Evolutionary conservation across 2,888 invertebrate species (phyloP), one percentile per base, ranked within the genome.

Genomic region (Congeria kusceri): DNA sequence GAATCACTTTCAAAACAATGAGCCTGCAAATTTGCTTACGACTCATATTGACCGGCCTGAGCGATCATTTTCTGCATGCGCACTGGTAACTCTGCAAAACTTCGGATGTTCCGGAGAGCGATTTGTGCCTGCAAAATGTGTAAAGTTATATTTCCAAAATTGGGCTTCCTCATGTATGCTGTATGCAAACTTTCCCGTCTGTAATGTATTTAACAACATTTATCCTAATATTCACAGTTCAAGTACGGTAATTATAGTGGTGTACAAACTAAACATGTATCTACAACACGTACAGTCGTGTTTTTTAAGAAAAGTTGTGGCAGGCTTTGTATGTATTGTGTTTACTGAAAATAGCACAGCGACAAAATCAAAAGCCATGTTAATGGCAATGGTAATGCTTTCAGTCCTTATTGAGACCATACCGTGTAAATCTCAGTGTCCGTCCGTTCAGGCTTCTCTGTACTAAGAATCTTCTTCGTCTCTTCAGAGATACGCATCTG

Each of bases 401-500:
- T 27, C 23, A 13, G 44, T 39, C n/a, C 20, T 25, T 44, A 25
- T 25, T 3, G 0, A 23, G 32, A 47, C 15, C 82, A 68, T 84
- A 89, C 89, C 27, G 83, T 76, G 73, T 88, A 88, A 0, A 88
- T 67, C 63, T 89, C 89, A 28, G 86, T 79, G 47, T 81, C 80
- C 7, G 86, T 85, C 47, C 89, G 75, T 2, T 79, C 66, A n/a
- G 57, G 20, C n/a, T 82, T 81, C 5, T 58, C 65, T 68, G 84
- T 88, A 29, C 80, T 73, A 9, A 88, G 65, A 20, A 88, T 88
- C 25, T 83, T 69, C 62, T 82, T 87, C 5, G 84, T 86, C 71
- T 89, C 89, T 44, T 87, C 87, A n/a, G 87, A 79, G n/a, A 89
- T 76, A 20, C 86, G 77, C 65, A 86, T 81, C 89, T 89, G 73